A percentile compares a stretch with the other conserved stretches of the same genome.
These are phyloP conservation scores for Netelia melanura DNA, from an alignment of 2,888 invertebrate genomes.

Conservation along the genomic window DNA sequence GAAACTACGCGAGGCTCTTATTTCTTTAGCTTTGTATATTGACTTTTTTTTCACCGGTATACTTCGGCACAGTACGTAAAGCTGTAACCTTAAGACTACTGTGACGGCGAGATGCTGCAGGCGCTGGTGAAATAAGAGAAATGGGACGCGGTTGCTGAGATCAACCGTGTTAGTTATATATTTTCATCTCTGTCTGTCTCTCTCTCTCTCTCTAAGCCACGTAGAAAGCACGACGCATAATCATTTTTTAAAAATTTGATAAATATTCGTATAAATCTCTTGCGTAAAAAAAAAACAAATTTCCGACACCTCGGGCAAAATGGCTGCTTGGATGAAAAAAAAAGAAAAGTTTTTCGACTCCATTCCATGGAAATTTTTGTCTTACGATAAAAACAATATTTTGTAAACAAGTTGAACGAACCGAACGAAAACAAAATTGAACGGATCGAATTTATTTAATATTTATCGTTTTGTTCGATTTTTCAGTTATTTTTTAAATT, in stretches of 20 bases:
- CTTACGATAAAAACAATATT: too few species aligned
- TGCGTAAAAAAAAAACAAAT: not conserved
- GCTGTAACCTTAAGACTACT: constrained; percentile 23
- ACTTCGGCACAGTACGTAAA: constrained; percentile 12
- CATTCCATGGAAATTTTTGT: too few species aligned
- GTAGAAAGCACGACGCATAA: constrained; percentile 62
- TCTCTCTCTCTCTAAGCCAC: constrained; percentile 29
- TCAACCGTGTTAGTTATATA: not conserved
- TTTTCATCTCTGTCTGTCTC: not conserved
- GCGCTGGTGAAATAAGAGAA: constrained; percentile 59
- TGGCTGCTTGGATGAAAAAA: not conserved
- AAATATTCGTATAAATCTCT: constrained; percentile 2
- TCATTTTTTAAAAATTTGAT: constrained; percentile 5
- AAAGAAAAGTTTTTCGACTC: not conserved
- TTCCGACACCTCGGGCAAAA: not conserved
- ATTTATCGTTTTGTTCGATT: too few species aligned
- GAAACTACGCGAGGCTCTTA: constrained; percentile 23
- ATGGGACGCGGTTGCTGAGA: constrained; percentile 41
- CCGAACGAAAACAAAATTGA: too few species aligned
- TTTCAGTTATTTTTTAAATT: too few species aligned
- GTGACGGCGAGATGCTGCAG: constrained; percentile 24
- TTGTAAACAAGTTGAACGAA: too few species aligned
- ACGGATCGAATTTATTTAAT: too few species aligned
- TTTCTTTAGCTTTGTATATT: constrained; percentile 29
- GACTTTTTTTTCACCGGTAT: not conserved